Conservation (phyloP, 2,888 invertebrate species). For the Pachycephus smyrnensis region DNA sequence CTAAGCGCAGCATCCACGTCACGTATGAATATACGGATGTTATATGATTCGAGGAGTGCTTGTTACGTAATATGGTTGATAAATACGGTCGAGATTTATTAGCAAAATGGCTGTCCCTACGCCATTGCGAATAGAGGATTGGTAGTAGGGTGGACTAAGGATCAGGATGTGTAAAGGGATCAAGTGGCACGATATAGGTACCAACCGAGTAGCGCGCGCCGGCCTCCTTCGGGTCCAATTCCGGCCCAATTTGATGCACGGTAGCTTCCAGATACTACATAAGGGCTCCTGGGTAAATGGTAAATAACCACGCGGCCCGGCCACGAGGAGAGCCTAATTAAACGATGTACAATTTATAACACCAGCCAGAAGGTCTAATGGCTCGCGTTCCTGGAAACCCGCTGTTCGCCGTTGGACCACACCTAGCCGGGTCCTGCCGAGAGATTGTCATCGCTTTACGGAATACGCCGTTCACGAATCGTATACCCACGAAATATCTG, state of each 20-base stretch:
- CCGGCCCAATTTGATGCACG: constrained; percentile 60
- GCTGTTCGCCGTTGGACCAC: constrained; percentile 62
- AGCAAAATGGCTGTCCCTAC: constrained; percentile 1
- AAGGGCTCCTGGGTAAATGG: constrained; percentile 50
- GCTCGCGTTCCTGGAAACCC: constrained; percentile 66
- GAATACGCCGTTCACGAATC: constrained; percentile 35
- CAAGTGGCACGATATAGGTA: constrained; percentile 8
- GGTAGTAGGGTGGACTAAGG: neutral
- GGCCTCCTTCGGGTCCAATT: constrained; percentile 40
- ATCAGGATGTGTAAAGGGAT: constrained; percentile 8
- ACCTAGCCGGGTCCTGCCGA: constrained; percentile 58
- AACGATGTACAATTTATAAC: constrained; percentile 68
- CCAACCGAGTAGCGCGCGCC: constrained; percentile 6
- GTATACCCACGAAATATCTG: constrained; percentile 10
- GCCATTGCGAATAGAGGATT: constrained; percentile 7
- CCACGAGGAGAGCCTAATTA: constrained; percentile 62
- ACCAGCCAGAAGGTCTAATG: constrained; percentile 66
- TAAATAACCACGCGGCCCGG: constrained; percentile 47
- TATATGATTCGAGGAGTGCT: neutral
- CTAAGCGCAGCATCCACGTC: neutral
- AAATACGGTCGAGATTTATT: neutral
- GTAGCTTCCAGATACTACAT: constrained; percentile 49
- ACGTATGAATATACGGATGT: neutral
- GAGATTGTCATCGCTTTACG: constrained; percentile 60
- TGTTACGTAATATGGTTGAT: neutral